phyloP scores from a whole-genome alignment of 2,113 vertebrate species.

The Pygoscelis adeliae region DNA sequence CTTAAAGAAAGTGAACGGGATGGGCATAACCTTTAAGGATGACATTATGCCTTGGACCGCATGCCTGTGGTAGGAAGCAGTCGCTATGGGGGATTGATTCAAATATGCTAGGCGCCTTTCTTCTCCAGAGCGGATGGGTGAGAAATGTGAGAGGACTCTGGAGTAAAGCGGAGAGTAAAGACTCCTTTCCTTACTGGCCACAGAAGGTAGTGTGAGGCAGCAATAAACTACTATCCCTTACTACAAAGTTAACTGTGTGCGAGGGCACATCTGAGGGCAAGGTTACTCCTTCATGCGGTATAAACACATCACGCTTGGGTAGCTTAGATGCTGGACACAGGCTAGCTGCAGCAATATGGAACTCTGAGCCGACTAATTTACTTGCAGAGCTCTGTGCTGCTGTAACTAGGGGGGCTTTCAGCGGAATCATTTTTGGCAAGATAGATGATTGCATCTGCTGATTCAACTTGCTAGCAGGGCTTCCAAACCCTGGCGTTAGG shows the following conservation, averaged over 20 bases:
- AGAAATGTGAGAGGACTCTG: neutral
- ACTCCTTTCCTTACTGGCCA: neutral
- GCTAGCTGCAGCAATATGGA: neutral
- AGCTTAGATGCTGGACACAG: neutral
- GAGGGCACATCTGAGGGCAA: neutral
- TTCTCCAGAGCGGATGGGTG: neutral
- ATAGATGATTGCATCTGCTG: neutral
- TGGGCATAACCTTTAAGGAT: conserved; percentile 10
- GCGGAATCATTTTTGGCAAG: neutral
- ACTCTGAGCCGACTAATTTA: neutral
- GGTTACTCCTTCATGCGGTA: neutral
- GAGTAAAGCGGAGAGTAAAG: neutral
- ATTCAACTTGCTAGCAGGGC: neutral
- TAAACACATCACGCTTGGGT: neutral
- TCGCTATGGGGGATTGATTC: neutral
- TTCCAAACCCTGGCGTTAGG: neutral
- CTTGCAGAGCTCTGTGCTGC: neutral
- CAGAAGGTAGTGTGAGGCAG: neutral
- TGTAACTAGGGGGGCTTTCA: neutral
- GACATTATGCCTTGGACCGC: neutral
- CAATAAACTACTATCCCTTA: neutral
- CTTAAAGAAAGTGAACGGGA: neutral
- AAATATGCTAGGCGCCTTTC: neutral
- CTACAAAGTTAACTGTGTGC: neutral
- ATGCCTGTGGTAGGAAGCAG: neutral